Evolutionary conservation across 2,888 invertebrate species (phyloP).

Genomic region (Lasioglossum lativentre): DNA sequence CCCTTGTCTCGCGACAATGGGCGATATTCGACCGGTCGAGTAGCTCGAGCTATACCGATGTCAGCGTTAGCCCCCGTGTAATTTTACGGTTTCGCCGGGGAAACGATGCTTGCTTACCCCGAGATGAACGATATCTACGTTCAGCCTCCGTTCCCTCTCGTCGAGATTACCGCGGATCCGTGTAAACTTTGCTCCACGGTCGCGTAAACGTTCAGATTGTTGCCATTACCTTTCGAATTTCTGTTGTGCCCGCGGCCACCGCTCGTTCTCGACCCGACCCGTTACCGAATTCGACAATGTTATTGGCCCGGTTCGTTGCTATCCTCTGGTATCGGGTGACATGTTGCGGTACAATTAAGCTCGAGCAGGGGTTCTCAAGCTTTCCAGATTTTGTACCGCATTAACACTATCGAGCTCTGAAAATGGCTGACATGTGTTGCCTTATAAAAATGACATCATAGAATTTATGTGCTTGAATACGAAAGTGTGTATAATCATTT

Average conservation of each 20-base stretch:
- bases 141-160: conserved; percentile 21
- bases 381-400: too few relatives aligned
- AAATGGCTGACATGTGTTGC: too few relatives aligned
- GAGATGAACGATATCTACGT: conserved; percentile 32
- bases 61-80: conserved; percentile 28
- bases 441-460: too few relatives aligned
- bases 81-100: conserved; percentile 30
- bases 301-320: background rate
- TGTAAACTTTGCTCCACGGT: conserved; percentile 16
- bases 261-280: background rate
- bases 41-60: conserved; percentile 17
- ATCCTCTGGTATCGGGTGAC: too few relatives aligned
- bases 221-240: conserved; percentile 15
- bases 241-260: background rate
- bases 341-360: too few relatives aligned
- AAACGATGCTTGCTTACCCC: conserved; percentile 16
- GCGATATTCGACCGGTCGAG: conserved; percentile 5
- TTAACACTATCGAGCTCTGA: too few relatives aligned
- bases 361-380: too few relatives aligned
- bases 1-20: background rate
- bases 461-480: too few relatives aligned
- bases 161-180: conserved; percentile 29
- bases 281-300: background rate
- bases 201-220: conserved; percentile 1
- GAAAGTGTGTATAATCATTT: too few relatives aligned